Percentiles rank a stretch among this genome's conserved stretches.
Conservation (phyloP, 64 coral and sea anemone species). For the Montipora efflorescens region DNA sequence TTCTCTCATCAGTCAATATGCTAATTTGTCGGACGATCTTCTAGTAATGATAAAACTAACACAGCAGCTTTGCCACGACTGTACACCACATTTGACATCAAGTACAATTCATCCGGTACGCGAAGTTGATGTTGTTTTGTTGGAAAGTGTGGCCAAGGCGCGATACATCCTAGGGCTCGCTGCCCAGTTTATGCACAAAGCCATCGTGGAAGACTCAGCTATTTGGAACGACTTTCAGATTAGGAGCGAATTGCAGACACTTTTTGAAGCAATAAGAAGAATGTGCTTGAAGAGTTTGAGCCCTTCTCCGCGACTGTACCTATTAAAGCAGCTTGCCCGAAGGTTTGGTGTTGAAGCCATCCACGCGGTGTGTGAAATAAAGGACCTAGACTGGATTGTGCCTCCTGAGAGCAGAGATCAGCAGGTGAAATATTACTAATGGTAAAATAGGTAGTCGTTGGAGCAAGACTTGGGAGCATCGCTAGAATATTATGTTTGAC, state of each 20-base stretch:
- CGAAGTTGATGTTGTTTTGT: conserved; percentile 33
- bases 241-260: conserved; percentile 1
- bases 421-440: conserved; percentile 22
- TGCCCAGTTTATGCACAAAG: conserved; percentile 43
- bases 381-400: conserved; percentile 41
- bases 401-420: conserved; percentile 34
- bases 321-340: conserved; percentile 57
- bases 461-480: no score
- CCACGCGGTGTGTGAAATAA: conserved; percentile 4
- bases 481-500: no score
- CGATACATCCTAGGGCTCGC: conserved; percentile 28
- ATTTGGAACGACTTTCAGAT: conserved; percentile 12
- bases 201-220: not conserved
- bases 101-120: not conserved
- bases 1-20: conserved; percentile 25
- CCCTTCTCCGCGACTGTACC: conserved; percentile 48
- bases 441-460: no score
- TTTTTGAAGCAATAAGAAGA: conserved; percentile 18
- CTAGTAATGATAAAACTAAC: conserved; percentile 45
- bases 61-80: conserved; percentile 9
- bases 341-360: conserved; percentile 54
- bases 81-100: conserved; percentile 11
- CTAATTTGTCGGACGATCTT: not conserved
- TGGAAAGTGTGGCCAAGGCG: conserved; percentile 48
- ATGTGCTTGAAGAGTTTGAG: not conserved